Conservation (phyloP, 2,888 invertebrate species). For the Xanthorhoe spadicearia region DNA sequence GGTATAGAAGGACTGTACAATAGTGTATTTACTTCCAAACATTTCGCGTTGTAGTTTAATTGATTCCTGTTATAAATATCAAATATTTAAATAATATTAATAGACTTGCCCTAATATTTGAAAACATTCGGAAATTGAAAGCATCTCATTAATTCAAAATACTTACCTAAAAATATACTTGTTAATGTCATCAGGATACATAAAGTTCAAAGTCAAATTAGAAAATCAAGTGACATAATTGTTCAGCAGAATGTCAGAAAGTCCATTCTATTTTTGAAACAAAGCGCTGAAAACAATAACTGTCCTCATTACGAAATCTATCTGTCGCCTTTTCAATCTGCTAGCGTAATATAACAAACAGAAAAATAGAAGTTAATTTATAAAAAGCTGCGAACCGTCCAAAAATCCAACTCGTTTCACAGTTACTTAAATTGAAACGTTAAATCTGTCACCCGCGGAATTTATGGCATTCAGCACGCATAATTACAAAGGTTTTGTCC, state of each 20-base stretch:
- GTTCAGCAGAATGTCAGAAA: not conserved
- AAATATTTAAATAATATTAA: too few relatives aligned
- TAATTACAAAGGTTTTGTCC: conserved; percentile 71
- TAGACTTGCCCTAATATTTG: too few relatives aligned
- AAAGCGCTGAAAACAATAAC: conserved; percentile 14
- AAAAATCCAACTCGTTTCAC: conserved; percentile 43
- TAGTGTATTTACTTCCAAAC: too few relatives aligned
- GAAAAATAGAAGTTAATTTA: conserved; percentile 36
- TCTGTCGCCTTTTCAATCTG: conserved; percentile 11
- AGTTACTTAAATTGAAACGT: conserved; percentile 46
- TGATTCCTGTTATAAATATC: too few relatives aligned
- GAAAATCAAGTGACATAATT: not conserved
- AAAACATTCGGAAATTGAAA: too few relatives aligned
- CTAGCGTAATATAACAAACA: conserved; percentile 15
- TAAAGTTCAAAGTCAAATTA: not conserved
- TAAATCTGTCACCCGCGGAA: conserved; percentile 47
- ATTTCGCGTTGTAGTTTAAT: too few relatives aligned
- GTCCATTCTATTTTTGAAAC: not conserved
- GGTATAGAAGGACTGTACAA: too few relatives aligned
- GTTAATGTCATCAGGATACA: too few relatives aligned
- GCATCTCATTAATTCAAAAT: too few relatives aligned
- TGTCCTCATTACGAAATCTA: conserved; percentile 15
- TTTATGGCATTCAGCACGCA: conserved; percentile 62
- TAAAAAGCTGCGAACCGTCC: conserved; percentile 29
- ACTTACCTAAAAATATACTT: too few relatives aligned